Base-by-base conservation (phyloP, 2,797 vertebrate species). In the Myotis findleyi region DNA sequence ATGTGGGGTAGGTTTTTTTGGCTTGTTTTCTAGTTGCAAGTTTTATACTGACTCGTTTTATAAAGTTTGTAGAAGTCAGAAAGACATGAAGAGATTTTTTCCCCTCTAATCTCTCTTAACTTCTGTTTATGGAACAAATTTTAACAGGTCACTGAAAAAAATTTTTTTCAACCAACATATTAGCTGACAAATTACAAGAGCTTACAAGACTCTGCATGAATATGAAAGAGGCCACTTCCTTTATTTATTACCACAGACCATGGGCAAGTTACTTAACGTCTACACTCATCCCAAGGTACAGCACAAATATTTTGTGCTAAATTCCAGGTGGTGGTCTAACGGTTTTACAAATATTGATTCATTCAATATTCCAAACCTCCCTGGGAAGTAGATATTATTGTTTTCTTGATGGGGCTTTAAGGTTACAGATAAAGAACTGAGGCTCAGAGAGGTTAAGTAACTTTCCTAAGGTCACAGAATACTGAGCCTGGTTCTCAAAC, bases 341-440 rank as follows among this genome's bases (percentile, higher is more conserved):
- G 18, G 51, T 41, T 89, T 89, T 69, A 84, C 20, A 95, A 95
- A 94, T 62, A 84, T 57, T 94, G 59, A 71, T 49, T 84, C 33
- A 77, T 25, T 87, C 23, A 47, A 0, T 36, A 49, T 84, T 96
- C 51, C 55, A 91, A 89, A 89, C 17, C 87, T 71, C 23, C 6
- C 53, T 36, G 0, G 21, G 73, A 77, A 51, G 11, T 36, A 64
- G 53, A 69, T 83, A 36, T 36, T 84, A n/a, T n/a, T 77, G 12
- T 62, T 81, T 79, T 25, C 9, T 80, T 86, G 82, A 66, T 71
- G 36, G 64, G n/a, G 44, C 1, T 76, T 80, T 33, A 33, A 85
- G 41, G 1, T 84, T 49, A 55, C 21, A 55, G 23, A 69, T 51
- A 66, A 87, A 75, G n/a, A 85, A 89, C 55, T 69, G 41, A 69